Percentiles rank a stretch among this genome's conserved stretches.
Conservation (phyloP, 2,113 vertebrate genomes). For the Antechinus flavipes region DNA sequence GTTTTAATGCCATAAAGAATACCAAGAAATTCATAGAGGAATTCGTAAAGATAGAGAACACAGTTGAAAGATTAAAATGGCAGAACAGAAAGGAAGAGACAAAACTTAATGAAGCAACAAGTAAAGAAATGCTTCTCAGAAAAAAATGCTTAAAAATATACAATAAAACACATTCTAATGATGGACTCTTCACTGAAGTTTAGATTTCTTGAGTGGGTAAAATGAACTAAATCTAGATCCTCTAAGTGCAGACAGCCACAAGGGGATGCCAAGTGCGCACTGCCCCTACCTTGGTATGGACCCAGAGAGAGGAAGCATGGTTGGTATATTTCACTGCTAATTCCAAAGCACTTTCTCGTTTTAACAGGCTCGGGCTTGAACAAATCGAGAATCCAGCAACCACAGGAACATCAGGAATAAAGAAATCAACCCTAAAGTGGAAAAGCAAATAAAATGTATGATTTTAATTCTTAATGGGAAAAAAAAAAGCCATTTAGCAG, state of each 20-base stretch:
- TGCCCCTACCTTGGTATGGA: slow-evolving; percentile 90
- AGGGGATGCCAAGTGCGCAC: neutral
- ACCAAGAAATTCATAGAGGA: neutral
- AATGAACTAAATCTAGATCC: neutral
- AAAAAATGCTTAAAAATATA: neutral
- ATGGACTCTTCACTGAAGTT: neutral
- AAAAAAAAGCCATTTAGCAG: neutral
- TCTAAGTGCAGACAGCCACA: neutral
- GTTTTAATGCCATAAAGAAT: neutral
- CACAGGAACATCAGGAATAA: slow-evolving; percentile 92
- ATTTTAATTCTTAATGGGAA: neutral
- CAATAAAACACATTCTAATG: neutral
- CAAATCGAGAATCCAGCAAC: slow-evolving; percentile 98
- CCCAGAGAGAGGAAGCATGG: slow-evolving; percentile 94
- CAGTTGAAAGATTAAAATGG: neutral
- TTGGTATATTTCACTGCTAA: slow-evolving; percentile 92
- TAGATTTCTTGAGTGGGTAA: neutral
- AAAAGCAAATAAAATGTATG: slow-evolving; percentile 56
- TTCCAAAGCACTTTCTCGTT: slow-evolving; percentile 91
- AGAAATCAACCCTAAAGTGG: slow-evolving; percentile 93
- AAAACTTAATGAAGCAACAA: neutral
- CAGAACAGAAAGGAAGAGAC: neutral
- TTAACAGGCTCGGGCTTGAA: slow-evolving; percentile 91
- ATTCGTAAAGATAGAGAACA: neutral
- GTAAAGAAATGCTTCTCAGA: neutral